Evolutionary conservation across 2,797 vertebrate species (phyloP), one percentile per base, ranked within the genome.

Genomic region (Melanotaenia pygmaea): DNA sequence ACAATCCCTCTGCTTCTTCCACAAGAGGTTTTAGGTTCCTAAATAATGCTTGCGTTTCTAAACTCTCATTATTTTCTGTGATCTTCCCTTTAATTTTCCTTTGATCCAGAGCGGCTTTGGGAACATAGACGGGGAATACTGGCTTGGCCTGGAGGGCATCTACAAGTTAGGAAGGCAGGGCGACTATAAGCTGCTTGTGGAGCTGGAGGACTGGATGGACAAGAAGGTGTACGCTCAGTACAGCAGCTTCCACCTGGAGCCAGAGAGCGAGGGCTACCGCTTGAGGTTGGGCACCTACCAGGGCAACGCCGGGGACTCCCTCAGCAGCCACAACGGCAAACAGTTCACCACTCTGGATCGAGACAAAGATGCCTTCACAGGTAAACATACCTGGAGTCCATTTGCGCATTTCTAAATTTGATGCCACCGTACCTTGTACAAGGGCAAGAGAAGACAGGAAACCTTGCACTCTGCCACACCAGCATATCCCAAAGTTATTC

Each of bases 171-270:
- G 94, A 71, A 97, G 95, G 76, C 97, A 99, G 91, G 95, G 96
- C 18, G 97, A 98, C 90, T 98, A 99, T 89, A 97, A 97, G 84
- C 84, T 99, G 53, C 72, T 97, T 88, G 96, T 99, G 79, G 97
- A 99, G 90, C 74, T 99, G 86, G 96, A 98, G 92, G 98, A 99
- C 94, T 99, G 98, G 98, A 97, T 96, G 93, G 96, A 94, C 70
- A 99, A 99, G 90, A 99, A 98, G 89, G 97, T 99, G 13, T 99
- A 99, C 0, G 98, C 98, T 5, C 96, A 98, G 89, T 99, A 99
- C 68, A 98, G 95, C 88, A 98, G 97, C 87, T 98, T 99, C 88
- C 96, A 96, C 53, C 92, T 98, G 81, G 98, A 99, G 90, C 95
- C 97, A 0, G 97, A 99, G 89, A 96, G 93, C 0, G 96, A 98